Percentiles rank a stretch among this genome's conserved stretches.
These are phyloP conservation scores for Meloe dianella DNA, from an alignment of 2,888 invertebrate species.

Conservation along the genomic window DNA sequence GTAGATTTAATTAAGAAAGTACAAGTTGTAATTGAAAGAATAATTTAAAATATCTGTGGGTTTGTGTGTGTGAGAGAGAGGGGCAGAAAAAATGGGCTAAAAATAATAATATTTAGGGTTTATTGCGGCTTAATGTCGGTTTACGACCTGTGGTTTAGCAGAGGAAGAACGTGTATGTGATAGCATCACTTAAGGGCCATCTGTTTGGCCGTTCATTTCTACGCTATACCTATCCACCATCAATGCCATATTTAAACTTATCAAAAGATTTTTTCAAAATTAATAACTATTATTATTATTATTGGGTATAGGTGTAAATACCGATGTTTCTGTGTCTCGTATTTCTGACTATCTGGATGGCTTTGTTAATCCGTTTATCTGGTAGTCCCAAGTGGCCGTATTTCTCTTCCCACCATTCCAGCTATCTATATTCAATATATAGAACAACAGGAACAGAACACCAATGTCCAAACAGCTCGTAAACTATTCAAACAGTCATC, in stretches of 20 bases:
- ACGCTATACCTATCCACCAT: not conserved
- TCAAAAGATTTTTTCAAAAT: not conserved
- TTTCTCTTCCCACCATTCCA: conserved; percentile 32
- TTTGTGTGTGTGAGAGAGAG: not conserved
- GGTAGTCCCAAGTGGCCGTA: conserved; percentile 29
- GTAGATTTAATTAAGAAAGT: conserved; percentile 27
- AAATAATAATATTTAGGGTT: conserved; percentile 31
- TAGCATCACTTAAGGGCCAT: conserved; percentile 34
- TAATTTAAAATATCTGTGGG: not conserved
- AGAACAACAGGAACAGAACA: conserved; percentile 17
- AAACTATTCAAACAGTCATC: conserved; percentile 44
- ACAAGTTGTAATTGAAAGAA: not conserved
- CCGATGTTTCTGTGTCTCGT: conserved; percentile 16
- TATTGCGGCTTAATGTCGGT: conserved; percentile 31
- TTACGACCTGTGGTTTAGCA: conserved; percentile 28
- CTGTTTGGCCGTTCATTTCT: conserved; percentile 26
- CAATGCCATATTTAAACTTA: conserved; percentile 2
- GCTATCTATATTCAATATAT: conserved; percentile 36
- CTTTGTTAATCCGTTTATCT: conserved; percentile 31
- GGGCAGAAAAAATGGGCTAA: not conserved
- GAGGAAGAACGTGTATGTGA: conserved; percentile 23
- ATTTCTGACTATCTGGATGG: conserved; percentile 2
- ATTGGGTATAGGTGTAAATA: not conserved
- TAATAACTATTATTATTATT: not conserved
- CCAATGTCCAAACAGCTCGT: conserved; percentile 40